These are phyloP conservation scores for Palythoa caribaeorum DNA, from an alignment of 92 coral and sea anemone genomes.

Conservation along the genomic window DNA sequence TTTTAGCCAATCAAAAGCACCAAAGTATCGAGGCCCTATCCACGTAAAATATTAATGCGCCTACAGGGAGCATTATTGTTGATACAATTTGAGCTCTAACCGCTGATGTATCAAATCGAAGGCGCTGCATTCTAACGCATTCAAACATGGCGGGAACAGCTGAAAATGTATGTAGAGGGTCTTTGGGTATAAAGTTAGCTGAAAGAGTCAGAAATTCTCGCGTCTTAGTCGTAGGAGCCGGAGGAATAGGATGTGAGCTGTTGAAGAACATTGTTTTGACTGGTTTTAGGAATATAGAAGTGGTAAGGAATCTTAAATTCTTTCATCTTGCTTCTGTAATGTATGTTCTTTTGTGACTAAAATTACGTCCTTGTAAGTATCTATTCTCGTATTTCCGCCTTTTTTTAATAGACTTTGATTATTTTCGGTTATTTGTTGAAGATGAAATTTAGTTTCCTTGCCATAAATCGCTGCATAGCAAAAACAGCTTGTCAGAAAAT, in stretches of 20 bases:
- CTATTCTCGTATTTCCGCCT: not conserved
- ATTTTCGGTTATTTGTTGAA: not conserved
- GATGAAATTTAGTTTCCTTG: not conserved
- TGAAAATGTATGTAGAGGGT: conserved; percentile 66
- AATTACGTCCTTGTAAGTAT: too few species aligned
- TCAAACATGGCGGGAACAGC: conserved; percentile 82
- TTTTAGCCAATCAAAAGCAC: conserved; percentile 51
- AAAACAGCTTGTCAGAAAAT: too few species aligned
- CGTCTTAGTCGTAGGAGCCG: conserved; percentile 97
- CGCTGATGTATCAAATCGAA: conserved; percentile 15
- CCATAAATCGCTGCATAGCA: not conserved
- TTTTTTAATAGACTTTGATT: not conserved
- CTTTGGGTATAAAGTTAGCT: conserved; percentile 82
- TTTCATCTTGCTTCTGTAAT: not conserved
- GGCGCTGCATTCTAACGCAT: conserved; percentile 61
- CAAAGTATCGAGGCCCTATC: not conserved
- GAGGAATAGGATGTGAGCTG: conserved; percentile 99
- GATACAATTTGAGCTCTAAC: not conserved
- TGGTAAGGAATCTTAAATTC: conserved; percentile 63
- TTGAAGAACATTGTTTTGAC: conserved; percentile 93
- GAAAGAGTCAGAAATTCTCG: conserved; percentile 72
- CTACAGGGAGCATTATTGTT: not conserved
- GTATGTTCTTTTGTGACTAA: not conserved
- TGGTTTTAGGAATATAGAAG: conserved; percentile 95
- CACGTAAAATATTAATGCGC: not conserved